Conservation (phyloP, 2,888 invertebrate genomes). For the Anorthoa munda region DNA sequence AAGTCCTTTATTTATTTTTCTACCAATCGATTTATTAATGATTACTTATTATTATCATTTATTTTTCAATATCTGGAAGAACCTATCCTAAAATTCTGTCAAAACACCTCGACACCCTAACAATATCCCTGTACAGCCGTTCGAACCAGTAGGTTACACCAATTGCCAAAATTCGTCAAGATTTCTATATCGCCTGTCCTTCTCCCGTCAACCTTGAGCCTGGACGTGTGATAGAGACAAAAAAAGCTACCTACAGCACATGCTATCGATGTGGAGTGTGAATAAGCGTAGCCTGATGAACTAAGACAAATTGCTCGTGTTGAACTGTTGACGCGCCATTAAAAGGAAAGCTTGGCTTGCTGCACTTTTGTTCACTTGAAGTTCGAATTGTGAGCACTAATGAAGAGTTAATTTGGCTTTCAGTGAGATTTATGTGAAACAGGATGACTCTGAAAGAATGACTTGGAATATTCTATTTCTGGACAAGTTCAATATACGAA, state of each 20-base stretch:
- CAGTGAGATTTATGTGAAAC: conserved; percentile 37
- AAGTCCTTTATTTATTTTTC: not conserved
- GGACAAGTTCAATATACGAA: too few relatives aligned
- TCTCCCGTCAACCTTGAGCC: conserved; percentile 24
- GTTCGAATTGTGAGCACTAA: conserved; percentile 28
- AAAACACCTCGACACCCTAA: conserved; percentile 42
- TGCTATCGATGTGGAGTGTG: conserved; percentile 32
- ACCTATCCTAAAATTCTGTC: conserved; percentile 24
- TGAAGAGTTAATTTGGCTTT: conserved; percentile 27
- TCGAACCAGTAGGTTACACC: conserved; percentile 58
- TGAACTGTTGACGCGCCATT: conserved; percentile 38
- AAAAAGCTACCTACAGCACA: conserved; percentile 12
- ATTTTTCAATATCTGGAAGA: too few relatives aligned
- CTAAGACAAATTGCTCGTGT: conserved; percentile 55
- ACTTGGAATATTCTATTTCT: not conserved
- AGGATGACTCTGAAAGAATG: not conserved
- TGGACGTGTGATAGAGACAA: conserved; percentile 42
- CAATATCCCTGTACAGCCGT: conserved; percentile 38
- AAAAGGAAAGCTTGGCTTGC: conserved; percentile 34
- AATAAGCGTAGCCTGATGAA: conserved; percentile 55
- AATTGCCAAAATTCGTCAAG: conserved; percentile 66
- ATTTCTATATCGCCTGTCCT: conserved; percentile 55
- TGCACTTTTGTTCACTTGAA: conserved; percentile 33
- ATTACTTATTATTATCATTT: too few relatives aligned
- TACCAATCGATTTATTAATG: not conserved